A percentile compares a stretch with the other conserved stretches of the same genome.
Conservation (phyloP, 2,113 vertebrate genomes). For the Dasyornis broadbenti region DNA sequence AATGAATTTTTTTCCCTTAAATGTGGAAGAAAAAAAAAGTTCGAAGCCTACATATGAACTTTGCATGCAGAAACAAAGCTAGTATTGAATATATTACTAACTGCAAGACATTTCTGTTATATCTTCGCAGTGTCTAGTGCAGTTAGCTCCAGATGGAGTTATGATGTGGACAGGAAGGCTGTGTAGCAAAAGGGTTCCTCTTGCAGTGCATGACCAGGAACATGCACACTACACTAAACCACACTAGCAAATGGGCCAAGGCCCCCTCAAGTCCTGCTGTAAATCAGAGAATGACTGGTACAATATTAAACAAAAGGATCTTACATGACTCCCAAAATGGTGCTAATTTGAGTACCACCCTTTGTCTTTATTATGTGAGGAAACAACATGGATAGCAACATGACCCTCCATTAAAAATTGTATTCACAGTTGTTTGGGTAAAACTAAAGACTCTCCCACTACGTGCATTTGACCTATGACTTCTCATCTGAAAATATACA, state of each 20-base stretch:
- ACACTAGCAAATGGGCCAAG: neutral
- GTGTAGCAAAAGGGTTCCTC: neutral
- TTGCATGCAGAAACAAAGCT: neutral
- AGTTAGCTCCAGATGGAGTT: neutral
- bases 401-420: neutral
- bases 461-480: neutral
- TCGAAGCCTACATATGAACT: neutral
- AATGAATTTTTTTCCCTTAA: neutral
- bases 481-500: neutral
- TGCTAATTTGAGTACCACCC: neutral
- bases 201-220: neutral
- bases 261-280: neutral
- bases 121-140: neutral
- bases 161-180: neutral
- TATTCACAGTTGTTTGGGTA: neutral
- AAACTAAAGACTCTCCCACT: neutral
- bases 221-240: accelerated
- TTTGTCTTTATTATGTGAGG: neutral
- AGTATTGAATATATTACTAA: neutral
- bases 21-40: neutral
- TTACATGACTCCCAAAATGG: neutral
- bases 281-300: neutral
- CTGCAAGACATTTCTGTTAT: neutral
- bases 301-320: neutral
- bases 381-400: neutral